Evolutionary conservation across 1,140 invertebrate genomes (phyloP), one percentile per base, ranked within the genome.

Genomic region (Chrysopa pallens): DNA sequence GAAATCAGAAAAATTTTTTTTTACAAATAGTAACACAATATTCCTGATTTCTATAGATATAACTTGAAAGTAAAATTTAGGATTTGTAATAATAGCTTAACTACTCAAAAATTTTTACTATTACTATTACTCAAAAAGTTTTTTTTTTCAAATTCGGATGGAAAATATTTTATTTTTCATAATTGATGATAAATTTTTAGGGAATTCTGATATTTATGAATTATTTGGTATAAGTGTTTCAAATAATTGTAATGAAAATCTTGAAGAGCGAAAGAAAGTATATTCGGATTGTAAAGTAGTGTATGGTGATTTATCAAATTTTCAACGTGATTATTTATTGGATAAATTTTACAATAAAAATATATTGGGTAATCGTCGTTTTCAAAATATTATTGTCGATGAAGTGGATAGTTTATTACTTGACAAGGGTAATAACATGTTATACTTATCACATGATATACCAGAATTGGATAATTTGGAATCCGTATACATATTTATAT

Each of bases 341-440:
- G 54, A 57, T 36, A 43, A 45, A 6, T 55, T 55, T 14, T 55
- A 57, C 37, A 45, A 48, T 4, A 44, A 51, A 23, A 54, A 53
- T 12, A 52, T 49, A 33, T 28, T 50, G 9, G 48, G 50, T 13
- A 48, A 52, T 37, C 50, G 50, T 33, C 45, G 41, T 11, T 55
- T 54, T 40, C 45, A 46, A 12, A 51, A 50, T 29, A 45, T 59
- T 0, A 54, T 61, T 8, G 42, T 62, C 8, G 60, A 62, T 43
- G 60, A 62, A 42, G 58, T 62, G 6, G 60, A 62, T 36, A 60
- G 55, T 27, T 58, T 62, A 59, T 42, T 61, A 13, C 49, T 62
- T 0, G 60, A 62, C 40, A 59, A 58, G 36, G 59, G 55, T 3
- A 52, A 52, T 13, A 54, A 57, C 39, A 53, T 60, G n/a, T 44